Evolutionary conservation across 2,113 vertebrate species (phyloP), one percentile per base, ranked within the genome.

Genomic region (Bubo scandiacus): DNA sequence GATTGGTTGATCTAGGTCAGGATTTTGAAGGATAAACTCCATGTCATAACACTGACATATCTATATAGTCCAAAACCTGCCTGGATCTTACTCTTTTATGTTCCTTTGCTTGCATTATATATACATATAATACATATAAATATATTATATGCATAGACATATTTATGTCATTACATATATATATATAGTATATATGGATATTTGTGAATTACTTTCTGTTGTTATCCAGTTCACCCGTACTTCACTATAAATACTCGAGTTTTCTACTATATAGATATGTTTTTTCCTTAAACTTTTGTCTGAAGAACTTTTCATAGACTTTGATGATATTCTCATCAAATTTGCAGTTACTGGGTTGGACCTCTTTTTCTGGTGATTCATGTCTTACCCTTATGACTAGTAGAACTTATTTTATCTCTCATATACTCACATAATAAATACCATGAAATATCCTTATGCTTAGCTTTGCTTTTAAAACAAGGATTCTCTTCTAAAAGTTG

Each of bases 401-500:
- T 12, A 38, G 13, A 62, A 43, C 1, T 66, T 55, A 34, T 40
- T 67, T 70, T 63, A 5, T 73, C 36, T 74, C 5, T 62, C 21
- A 27, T 61, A 51, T 25, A 29, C 3, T 32, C 43, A n/a, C 20
- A 42, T 32, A 79, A 36, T 8, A 26, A 79, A 36, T 7, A 23
- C 6, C 13, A 27, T 29, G 11, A 88, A 85, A 74, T 36, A 54
- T 4, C 5, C 2, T 54, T 23, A 58, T 52, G 18, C 11, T 1
- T 40, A 70, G 25, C 3, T 61, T 26, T 54, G 16, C 21, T 40
- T 74, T 90, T 66, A 78, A 92, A 84, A 71, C 8, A 55, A 20
- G 1, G 13, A 43, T 4, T 38, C 14, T 42, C 2, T 26, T 32
- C 51, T 2, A 57, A 40, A 80, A 82, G 6, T 11, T 3, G 1